These are phyloP conservation scores for Carcina quercana DNA, from an alignment of 2,888 invertebrate genomes.

Conservation along the genomic window DNA sequence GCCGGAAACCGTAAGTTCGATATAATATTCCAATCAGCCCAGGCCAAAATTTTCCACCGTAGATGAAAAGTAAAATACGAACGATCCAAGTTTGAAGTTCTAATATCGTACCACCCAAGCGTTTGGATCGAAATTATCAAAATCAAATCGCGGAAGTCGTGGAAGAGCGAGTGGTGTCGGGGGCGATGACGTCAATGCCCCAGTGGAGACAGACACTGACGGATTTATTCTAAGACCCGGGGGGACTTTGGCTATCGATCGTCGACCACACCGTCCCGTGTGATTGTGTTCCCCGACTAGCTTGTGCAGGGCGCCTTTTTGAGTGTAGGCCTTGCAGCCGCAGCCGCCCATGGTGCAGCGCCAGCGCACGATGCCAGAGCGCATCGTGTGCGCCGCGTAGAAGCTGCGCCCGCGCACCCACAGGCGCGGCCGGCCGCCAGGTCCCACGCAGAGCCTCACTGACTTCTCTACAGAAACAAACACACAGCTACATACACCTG, in stretches of 20 bases:
- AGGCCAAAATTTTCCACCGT: no score
- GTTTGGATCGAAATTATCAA: constrained; percentile 58
- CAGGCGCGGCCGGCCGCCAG: constrained; percentile 61
- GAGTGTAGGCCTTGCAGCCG: constrained; percentile 66
- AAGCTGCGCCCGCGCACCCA: constrained; percentile 68
- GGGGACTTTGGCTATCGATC: constrained; percentile 25
- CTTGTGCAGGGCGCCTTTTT: constrained; percentile 60
- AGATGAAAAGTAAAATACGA: no score
- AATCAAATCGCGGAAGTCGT: constrained; percentile 46
- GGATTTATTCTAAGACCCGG: no score
- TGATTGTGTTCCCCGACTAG: constrained; percentile 66
- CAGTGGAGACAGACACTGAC: no score
- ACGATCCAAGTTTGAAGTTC: no score
- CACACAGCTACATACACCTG: constrained; percentile 2
- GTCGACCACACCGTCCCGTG: constrained; percentile 50
- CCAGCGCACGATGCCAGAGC: constrained; percentile 66
- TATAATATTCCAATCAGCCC: no score
- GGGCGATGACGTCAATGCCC: constrained; percentile 39
- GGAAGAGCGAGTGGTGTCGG: constrained; percentile 48
- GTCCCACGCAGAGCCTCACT: constrained; percentile 61
- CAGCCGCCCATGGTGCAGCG: constrained; percentile 69
- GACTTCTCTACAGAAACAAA: constrained; percentile 42
- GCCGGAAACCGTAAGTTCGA: no score
- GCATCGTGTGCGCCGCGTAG: constrained; percentile 68
- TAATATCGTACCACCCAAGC: constrained; percentile 62